phyloP scores from a whole-genome alignment of 2,797 vertebrate species.

The Lacerta bilineata region DNA sequence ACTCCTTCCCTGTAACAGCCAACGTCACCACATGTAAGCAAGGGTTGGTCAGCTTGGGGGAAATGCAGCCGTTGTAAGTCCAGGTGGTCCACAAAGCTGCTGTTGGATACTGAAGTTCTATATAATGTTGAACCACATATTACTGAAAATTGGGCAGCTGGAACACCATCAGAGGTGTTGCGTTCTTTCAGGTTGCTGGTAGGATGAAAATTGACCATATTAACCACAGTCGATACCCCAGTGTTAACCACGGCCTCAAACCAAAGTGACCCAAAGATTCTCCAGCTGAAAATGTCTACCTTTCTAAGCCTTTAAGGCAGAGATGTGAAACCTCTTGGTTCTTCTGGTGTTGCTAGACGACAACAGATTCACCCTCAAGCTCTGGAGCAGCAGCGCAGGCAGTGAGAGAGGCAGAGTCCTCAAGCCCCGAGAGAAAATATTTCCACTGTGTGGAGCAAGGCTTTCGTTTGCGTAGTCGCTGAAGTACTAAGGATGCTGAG shows the following conservation, averaged over 20 bases:
- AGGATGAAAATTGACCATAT: neutral
- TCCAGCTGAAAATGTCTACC: neutral
- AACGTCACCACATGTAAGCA: slow-evolving; percentile 91
- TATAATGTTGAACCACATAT: neutral
- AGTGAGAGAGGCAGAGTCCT: neutral
- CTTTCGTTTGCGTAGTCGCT: neutral
- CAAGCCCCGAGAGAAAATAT: neutral
- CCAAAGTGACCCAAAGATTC: neutral
- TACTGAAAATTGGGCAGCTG: neutral
- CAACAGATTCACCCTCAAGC: neutral
- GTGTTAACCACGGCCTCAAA: neutral
- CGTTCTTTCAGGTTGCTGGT: neutral
- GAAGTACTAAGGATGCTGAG: neutral
- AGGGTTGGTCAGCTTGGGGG: neutral
- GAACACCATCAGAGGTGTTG: neutral
- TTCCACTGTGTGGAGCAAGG: neutral
- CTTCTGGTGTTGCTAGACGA: neutral
- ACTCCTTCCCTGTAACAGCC: slow-evolving; percentile 84
- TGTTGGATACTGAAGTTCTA: neutral
- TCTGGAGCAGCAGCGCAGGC: neutral
- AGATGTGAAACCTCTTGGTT: no score
- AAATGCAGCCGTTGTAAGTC: neutral
- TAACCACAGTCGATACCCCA: no score
- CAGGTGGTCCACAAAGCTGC: neutral
- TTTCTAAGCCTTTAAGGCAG: neutral